Percentiles rank a stretch among this genome's conserved stretches.
These are phyloP conservation scores for Ophioderma brevispina DNA, from an alignment of 35 echinoderm and acorn worm genomes.

Conservation along the genomic window DNA sequence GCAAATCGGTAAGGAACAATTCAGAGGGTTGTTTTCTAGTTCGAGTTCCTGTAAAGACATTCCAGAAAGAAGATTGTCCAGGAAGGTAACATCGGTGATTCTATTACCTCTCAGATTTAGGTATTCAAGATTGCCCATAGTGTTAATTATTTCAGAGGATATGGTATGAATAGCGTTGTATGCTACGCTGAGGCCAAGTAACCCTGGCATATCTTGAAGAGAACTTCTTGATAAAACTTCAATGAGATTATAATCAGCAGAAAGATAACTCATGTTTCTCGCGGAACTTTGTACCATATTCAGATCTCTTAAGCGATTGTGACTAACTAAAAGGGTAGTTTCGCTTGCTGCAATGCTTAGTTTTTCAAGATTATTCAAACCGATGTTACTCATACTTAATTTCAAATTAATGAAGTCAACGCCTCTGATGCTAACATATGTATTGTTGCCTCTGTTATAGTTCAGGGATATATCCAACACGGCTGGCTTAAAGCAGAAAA, in stretches of 20 bases:
- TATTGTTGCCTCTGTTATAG: not conserved
- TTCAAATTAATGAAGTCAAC: not conserved
- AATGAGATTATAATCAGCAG: not conserved
- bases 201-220: not conserved
- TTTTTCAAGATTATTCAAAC: not conserved
- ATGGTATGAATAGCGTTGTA: not conserved
- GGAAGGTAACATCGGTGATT: not conserved
- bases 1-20: not conserved
- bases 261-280: not conserved
- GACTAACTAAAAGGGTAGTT: not conserved
- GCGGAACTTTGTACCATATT: not conserved
- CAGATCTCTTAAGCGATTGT: not conserved
- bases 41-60: not conserved
- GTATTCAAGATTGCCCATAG: not conserved
- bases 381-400: not conserved
- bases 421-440: not conserved
- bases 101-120: not conserved
- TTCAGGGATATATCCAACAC: not conserved
- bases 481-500: not conserved
- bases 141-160: not conserved
- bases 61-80: not conserved
- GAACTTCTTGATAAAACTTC: not conserved
- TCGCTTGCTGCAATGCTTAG: not conserved
- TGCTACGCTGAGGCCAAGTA: not conserved
- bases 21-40: not conserved